phyloP scores from a whole-genome alignment of 2,113 vertebrate genomes.

The Poeciliopsis turrubarensis region DNA sequence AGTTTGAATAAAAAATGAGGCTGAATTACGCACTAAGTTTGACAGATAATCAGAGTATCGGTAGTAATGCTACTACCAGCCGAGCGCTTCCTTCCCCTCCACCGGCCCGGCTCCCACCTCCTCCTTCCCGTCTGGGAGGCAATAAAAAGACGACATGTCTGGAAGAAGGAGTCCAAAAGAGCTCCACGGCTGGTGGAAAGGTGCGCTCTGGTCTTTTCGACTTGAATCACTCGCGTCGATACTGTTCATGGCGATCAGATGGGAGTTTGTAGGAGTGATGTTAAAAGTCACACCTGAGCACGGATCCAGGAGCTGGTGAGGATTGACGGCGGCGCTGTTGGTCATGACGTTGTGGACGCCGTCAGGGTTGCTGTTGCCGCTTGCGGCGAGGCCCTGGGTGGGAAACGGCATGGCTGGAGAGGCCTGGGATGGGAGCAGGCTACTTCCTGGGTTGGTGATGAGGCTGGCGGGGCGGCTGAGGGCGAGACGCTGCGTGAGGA shows the following conservation, averaged over 20 bases:
- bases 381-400: conserved; percentile 23
- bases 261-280: conserved; percentile 34
- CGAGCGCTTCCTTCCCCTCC: conserved; percentile 43
- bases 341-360: conserved; percentile 34
- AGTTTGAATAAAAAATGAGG: conserved; percentile 13
- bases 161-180: conserved; percentile 57
- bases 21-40: conserved; percentile 18
- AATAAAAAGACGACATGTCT: conserved; percentile 47
- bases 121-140: conserved; percentile 55
- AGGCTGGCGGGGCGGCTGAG: conserved; percentile 57
- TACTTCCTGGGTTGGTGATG: conserved; percentile 51
- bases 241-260: conserved; percentile 27
- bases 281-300: conserved; percentile 30
- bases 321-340: conserved; percentile 27
- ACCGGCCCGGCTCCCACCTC: conserved; percentile 25
- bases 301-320: conserved; percentile 44
- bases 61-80: conserved; percentile 60
- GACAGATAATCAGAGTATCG: neutral
- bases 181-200: conserved; percentile 69
- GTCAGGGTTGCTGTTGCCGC: conserved; percentile 36
- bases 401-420: conserved; percentile 39
- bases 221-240: conserved; percentile 30
- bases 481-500: conserved; percentile 63
- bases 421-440: conserved; percentile 40
- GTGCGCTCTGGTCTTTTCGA: conserved; percentile 40